Evolutionary conservation across 2,888 invertebrate genomes (phyloP), one percentile per base, ranked within the genome.

Genomic region (Parnassius smintheus): DNA sequence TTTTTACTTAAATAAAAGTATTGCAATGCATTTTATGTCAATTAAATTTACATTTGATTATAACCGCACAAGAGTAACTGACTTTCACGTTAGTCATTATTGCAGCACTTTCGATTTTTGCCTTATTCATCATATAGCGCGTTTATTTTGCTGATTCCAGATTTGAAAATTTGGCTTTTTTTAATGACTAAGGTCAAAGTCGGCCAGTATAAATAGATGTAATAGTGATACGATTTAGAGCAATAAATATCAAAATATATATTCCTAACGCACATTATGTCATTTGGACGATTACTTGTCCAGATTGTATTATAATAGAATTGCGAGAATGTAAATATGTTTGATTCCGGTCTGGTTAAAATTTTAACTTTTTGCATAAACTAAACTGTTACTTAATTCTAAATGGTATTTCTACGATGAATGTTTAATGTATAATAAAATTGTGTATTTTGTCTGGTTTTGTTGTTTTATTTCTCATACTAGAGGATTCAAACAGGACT

Each of bases 391-490:
- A 55, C 41, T 55, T n/a, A n/a, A 42, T 55, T 13, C 4, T 44
- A 13, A 49, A 49, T 49, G 49, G 49, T 49, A 49, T 49, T 18
- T 49, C 49, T 8, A 13, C 9, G 13, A n/a, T 49, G 7, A 13
- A 49, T 61, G 72, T 65, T 71, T 72, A 73, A 68, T 76, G 72
- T 74, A 76, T 75, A 74, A 65, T 61, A 64, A 75, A 77, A 78
- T 77, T 76, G 71, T 69, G 73, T 78, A 73, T 80, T 78, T 75
- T 78, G 60, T 66, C 60, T 54, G 10, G 9, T 42, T 13, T 55
- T 42, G 12, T 55, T 44, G 18, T 55, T 44, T 55, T 11, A 55
- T 55, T 55, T 55, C 11, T 2, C n/a, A 48, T n/a, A 48, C 7
- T 35, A 7, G 7, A 35, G 4, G 35, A 7, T 7, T 7, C 7